A percentile compares a stretch with the other conserved stretches of the same genome.
These are phyloP conservation scores for Myoxocephalus aenaeus DNA, from an alignment of 2,797 vertebrate species.

Conservation along the genomic window DNA sequence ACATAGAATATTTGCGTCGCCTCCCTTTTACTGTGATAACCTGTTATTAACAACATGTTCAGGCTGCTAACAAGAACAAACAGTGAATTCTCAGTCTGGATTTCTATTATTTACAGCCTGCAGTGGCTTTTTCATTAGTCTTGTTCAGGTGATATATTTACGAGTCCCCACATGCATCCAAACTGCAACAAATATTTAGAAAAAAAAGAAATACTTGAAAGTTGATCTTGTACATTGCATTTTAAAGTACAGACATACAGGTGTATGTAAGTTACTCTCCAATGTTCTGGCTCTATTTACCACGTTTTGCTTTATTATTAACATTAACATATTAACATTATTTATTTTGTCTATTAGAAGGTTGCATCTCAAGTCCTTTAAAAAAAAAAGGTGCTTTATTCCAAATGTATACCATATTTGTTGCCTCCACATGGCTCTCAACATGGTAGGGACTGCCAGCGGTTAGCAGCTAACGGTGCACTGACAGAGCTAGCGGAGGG, in stretches of 20 bases:
- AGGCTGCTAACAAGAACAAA: slow-evolving; percentile 7
- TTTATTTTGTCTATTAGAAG: too few relatives aligned
- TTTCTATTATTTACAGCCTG: slow-evolving; percentile 10
- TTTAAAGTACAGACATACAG: too few relatives aligned
- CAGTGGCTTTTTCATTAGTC: background rate
- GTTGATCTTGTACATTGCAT: background rate
- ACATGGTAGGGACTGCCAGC: background rate
- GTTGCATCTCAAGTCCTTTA: too few relatives aligned
- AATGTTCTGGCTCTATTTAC: background rate
- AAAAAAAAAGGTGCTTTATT: too few relatives aligned
- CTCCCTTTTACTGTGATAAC: background rate
- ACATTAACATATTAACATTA: too few relatives aligned
- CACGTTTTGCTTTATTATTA: background rate
- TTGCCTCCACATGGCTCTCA: background rate
- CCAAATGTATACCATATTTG: background rate
- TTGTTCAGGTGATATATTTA: slow-evolving; percentile 19
- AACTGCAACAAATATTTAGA: background rate
- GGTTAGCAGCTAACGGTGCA: background rate
- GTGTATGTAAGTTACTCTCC: too few relatives aligned
- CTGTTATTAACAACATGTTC: background rate
- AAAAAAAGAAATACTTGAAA: too few relatives aligned
- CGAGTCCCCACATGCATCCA: background rate
- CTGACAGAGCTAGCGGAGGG: too few relatives aligned
- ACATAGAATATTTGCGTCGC: background rate
- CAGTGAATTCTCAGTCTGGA: background rate